Evolutionary conservation across 2,888 invertebrate genomes (phyloP).

Genomic region (Netelia fuscicornis): DNA sequence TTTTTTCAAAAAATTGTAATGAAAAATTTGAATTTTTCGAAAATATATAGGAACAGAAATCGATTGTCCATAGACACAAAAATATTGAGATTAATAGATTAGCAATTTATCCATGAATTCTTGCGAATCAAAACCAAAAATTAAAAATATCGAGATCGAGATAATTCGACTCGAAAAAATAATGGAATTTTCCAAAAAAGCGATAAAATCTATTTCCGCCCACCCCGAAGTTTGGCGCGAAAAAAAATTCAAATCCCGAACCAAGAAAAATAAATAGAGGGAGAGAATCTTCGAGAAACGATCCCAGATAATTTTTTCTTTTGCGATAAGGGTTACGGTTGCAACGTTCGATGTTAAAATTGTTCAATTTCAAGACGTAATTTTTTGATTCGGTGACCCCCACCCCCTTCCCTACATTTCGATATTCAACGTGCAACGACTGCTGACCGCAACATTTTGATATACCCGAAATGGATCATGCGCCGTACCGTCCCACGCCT

Average conservation of each 20-base stretch:
- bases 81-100: no score
- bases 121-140: background rate
- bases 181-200: no score
- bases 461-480: slow-evolving; percentile 53
- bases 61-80: no score
- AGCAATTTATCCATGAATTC: no score
- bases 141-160: background rate
- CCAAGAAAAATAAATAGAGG: background rate
- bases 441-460: slow-evolving; percentile 58
- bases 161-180: no score
- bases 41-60: no score
- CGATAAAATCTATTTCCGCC: no score
- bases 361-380: slow-evolving; percentile 63
- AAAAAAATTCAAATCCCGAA: slow-evolving; percentile 1
- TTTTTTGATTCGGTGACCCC: slow-evolving; percentile 45
- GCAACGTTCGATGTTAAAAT: slow-evolving; percentile 55
- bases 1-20: no score
- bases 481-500: slow-evolving; percentile 26
- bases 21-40: no score
- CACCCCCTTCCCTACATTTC: slow-evolving; percentile 43
- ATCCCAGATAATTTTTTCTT: slow-evolving; percentile 47
- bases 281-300: slow-evolving; percentile 37
- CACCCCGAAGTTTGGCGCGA: background rate
- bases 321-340: slow-evolving; percentile 19
- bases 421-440: slow-evolving; percentile 50